Evolutionary conservation across 2,888 invertebrate genomes (phyloP), one percentile per base, ranked within the genome.

Genomic region (Drosophila birchii): DNA sequence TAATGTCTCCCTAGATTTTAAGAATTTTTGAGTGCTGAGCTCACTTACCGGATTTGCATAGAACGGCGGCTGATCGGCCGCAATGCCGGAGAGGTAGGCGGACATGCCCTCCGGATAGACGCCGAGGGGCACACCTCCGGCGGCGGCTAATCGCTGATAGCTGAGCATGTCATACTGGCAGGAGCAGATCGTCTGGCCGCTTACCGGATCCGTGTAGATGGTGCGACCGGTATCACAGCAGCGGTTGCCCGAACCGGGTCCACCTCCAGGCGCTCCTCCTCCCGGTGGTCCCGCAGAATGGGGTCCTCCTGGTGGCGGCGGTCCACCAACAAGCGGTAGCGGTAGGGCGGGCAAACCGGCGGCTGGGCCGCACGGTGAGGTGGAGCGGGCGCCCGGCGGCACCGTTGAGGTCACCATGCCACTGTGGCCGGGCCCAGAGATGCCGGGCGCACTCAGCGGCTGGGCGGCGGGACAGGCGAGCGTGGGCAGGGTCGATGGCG

Each of bases 151-250:
- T 91, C 97, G 94, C 93, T 96, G 97, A 89, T 95, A 95, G 89
- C 93, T 94, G 89, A 97, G 95, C 87, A 97, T 95, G 93, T 97
- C 97, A 93, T 97, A 97, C 93, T 97, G 97, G 93, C 97, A 97
- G 88, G 97, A 97, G 93, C 97, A 97, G 78, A 97, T 95, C 64
- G 96, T 96, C 93, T 97, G 97, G 62, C 97, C 97, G 82, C 97
- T 96, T 83, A 97, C 94, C 49, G 97, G 97, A 93, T 97, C 97
- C 91, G 97, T 97, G 94, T 97, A 97, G 92, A 98, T 95, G 78
- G 97, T 96, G 90, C 98, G 95, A 80, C 98, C 98, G 80, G 97
- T 97, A 94, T 98, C 97, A 94, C 98, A 97, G 94, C 98, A 97
- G 88, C 97, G 91, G 69, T 83, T 79, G 0, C 62, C 45, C 5